Base-by-base conservation (phyloP, 2,888 invertebrate species). In the Calameuta pallipes region DNA sequence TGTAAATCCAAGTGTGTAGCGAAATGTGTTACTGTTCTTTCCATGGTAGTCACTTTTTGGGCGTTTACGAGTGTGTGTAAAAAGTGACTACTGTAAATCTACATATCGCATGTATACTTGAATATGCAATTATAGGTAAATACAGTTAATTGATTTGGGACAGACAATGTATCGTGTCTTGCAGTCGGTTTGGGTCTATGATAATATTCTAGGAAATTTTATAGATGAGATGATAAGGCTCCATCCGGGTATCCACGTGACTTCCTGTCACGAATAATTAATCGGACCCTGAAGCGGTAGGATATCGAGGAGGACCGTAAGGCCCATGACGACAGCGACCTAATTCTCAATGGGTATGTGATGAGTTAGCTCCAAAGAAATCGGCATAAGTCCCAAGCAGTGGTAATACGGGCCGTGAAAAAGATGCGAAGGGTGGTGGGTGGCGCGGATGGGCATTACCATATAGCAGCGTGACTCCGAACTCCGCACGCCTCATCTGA, bases 381-480 rank as follows among this genome's bases (percentile, higher is more conserved):
- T 76, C 31, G 35, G 69, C 13, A 75, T 35, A 33, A 69, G 69
- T 69, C 36, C 33, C 30, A 13, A 30, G 69, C 37, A n/a, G 37
- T 23, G 31, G 71, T 31, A 71, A 71, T 71, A 71, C 23, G 71
- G 33, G 71, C 71, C 13, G 71, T 71, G 33, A 71, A 71, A 71
- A 31, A 71, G 23, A 71, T 34, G 71, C 71, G 31, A 33, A 34
- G 71, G 71, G 71, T 71, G 82, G 80, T 71, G 82, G 80, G 79
- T 79, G 78, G 76, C 78, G n/a, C 56, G 56, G 56, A 78, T 37
- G 69, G 82, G 79, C 81, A 91, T 90, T 90, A 91, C 84, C 90
- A 90, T 90, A 90, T 88, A 89, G 89, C 89, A 91, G 89, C 91
- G 89, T 91, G 90, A 91, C 90, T 91, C 86, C 88, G 85, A 84